These are phyloP conservation scores for Schizaphis graminum DNA, from an alignment of 2,888 invertebrate species.

Conservation along the genomic window DNA sequence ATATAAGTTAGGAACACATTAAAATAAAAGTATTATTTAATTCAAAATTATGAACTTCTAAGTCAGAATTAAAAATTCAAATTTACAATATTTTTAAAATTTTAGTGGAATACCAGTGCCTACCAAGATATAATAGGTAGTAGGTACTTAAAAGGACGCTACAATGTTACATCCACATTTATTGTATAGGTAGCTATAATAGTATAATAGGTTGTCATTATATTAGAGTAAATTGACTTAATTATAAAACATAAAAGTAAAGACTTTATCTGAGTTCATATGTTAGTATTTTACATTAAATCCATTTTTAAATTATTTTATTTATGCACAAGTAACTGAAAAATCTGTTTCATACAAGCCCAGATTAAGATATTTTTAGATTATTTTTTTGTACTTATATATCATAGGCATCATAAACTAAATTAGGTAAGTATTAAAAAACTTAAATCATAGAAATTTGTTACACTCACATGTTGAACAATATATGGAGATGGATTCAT, in stretches of 20 bases:
- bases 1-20: neutral
- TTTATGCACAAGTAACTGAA: no score
- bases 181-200: neutral
- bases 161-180: no score
- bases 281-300: no score
- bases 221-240: no score
- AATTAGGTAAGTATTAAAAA: neutral
- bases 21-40: neutral
- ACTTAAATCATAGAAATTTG: neutral
- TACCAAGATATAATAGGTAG: slow-evolving; percentile 67
- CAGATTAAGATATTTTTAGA: no score
- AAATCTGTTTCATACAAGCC: no score
- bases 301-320: no score
- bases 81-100: neutral
- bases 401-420: neutral
- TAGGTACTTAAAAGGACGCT: slow-evolving; percentile 67
- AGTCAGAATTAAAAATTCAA: neutral
- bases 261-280: no score
- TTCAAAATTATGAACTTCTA: neutral
- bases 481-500: slow-evolving; percentile 97
- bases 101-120: neutral
- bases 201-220: no score
- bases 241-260: no score
- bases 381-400: no score
- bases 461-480: slow-evolving; percentile 79